Evolutionary conservation across 1,140 invertebrate genomes (phyloP), one percentile per base, ranked within the genome.

Genomic region (Parapsyche elsis): DNA sequence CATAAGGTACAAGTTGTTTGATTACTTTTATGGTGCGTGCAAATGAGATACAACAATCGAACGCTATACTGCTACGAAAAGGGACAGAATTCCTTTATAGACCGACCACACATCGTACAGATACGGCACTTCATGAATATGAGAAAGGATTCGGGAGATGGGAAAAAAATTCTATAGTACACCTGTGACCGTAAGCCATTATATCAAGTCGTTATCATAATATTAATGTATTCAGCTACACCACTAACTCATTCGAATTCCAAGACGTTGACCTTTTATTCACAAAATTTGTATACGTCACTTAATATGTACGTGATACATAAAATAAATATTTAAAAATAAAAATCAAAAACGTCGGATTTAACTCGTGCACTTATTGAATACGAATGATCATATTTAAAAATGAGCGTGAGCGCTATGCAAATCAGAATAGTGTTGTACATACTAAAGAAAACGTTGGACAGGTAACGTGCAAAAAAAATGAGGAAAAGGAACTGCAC

Each of bases 1-100:
- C 64, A 67, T 67, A 67, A 67, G 64, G 64, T 26, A 67, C 64
- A 67, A 67, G 64, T 67, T 67, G 64, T 67, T 61, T 19, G 64
- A 67, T 67, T 23, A 10, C 12, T 67, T 67, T 67, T 23, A 67
- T 67, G 64, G 64, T 30, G 64, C 24, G 64, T 26, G 64, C 64
- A 67, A 67, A 67, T 67, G 64, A 67, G 64, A 67, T n/a, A 26
- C 64, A 23, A 67, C 21, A 67, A 67, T 67, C 23, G 24, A 30
- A 67, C 14, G 30, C 1, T 38, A 38, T 16, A 19, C n/a, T n/a
- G n/a, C 57, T 19, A 19, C 57, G 9, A 67, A 67, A 67, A 67
- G 24, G 64, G 64, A 67, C 24, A 12, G 24, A 67, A 26, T 30
- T 23, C 64, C 14, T 24, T 12, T 30, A 30, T 30, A 67, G 64